Evolutionary conservation across 2,113 vertebrate species (phyloP).

Genomic region (Lasiurus borealis): DNA sequence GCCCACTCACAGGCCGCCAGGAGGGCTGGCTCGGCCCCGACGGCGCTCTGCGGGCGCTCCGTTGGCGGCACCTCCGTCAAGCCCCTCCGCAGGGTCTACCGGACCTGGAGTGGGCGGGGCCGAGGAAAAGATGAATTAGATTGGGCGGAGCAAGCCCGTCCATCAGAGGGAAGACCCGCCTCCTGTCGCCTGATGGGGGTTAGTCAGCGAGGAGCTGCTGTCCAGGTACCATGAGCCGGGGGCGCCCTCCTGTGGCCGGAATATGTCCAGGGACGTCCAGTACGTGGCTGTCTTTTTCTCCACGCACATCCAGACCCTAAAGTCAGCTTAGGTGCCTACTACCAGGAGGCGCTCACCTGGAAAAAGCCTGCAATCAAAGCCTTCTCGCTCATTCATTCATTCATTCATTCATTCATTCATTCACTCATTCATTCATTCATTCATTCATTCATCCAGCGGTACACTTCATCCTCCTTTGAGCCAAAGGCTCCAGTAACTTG

Average conservation of each 20-base stretch:
- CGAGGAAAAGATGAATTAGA: constrained; percentile 86
- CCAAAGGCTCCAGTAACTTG: neutral
- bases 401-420: constrained; percentile 40
- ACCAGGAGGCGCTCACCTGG: fast-evolving
- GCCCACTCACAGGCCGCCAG: constrained; percentile 68
- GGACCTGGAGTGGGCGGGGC: constrained; percentile 50
- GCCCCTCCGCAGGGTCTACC: constrained; percentile 19
- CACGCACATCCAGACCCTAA: neutral
- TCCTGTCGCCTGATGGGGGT: neutral
- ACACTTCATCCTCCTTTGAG: constrained; percentile 31
- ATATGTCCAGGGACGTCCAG: neutral
- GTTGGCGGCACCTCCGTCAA: constrained; percentile 46
- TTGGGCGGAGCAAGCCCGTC: constrained; percentile 76
- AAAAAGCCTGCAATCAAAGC: neutral
- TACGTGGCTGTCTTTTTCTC: neutral
- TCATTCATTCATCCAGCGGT: too few relatives aligned
- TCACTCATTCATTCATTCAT: neutral
- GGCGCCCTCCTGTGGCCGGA: constrained; percentile 85
- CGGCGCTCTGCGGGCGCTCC: constrained; percentile 59
- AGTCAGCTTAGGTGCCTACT: neutral
- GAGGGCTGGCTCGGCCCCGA: constrained; percentile 55
- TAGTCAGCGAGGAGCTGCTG: neutral
- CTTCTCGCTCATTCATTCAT: constrained; percentile 7
- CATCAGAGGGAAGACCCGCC: constrained; percentile 35
- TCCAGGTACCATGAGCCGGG: constrained; percentile 70